A percentile compares a stretch with the other conserved stretches of the same genome.
Evolutionary conservation across 37 sponge, comb jelly and placozoan species (phyloP).

Genomic region (Oopsacas minuta): DNA sequence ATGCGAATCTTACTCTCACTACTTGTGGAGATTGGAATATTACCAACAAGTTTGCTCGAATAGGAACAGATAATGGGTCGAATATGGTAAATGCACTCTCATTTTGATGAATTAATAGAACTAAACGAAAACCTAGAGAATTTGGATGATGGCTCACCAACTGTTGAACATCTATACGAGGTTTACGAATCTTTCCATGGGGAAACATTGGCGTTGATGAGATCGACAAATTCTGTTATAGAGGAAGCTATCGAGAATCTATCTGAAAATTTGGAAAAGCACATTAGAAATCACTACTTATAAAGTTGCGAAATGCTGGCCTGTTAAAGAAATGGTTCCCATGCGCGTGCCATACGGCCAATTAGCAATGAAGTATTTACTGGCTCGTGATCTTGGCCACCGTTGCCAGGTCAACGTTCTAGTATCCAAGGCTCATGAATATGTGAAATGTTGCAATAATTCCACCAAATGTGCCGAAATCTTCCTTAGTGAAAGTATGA

Average conservation of each 20-base stretch:
- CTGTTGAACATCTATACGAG: not conserved
- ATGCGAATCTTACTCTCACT: not conserved
- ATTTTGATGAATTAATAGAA: not conserved
- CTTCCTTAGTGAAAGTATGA: not conserved
- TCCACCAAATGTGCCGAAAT: conserved; percentile 12
- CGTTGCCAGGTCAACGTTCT: not conserved
- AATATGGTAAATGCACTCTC: conserved; percentile 10
- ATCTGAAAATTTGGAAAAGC: not conserved
- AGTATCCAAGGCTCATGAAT: not conserved
- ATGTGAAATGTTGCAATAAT: not conserved
- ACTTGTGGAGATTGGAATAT: not conserved
- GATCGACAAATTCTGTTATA: not conserved
- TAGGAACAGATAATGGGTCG: conserved; percentile 14
- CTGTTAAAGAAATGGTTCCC: not conserved
- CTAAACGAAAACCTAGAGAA: not conserved
- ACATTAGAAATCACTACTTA: not conserved
- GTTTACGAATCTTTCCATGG: not conserved
- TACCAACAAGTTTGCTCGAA: not conserved
- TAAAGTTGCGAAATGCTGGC: not conserved
- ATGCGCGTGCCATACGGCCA: not conserved
- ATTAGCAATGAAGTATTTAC: not conserved
- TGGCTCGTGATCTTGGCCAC: not conserved
- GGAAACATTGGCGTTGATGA: not conserved
- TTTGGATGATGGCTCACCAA: not conserved
- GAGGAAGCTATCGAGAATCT: not conserved